Conservation (phyloP, 2,113 vertebrate genomes). For the Atherinomorus stipes region DNA sequence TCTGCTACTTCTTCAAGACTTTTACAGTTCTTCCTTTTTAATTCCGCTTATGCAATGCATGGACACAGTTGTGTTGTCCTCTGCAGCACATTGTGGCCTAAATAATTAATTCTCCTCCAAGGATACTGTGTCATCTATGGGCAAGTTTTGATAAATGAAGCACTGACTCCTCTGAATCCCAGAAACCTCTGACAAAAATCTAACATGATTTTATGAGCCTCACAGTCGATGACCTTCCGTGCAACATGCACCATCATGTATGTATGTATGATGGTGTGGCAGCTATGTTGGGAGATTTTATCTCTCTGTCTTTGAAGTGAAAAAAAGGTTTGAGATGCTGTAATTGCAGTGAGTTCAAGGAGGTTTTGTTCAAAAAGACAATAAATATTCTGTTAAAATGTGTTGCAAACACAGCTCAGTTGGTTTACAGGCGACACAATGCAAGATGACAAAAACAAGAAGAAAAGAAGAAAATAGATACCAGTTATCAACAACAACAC, state of each 20-base stretch:
- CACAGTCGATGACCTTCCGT: slow-evolving; percentile 58
- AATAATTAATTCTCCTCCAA: slow-evolving; percentile 47
- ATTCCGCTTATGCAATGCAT: background rate
- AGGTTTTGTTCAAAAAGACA: no score
- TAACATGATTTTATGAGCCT: slow-evolving; percentile 60
- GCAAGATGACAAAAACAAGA: background rate
- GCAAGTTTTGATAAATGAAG: slow-evolving; percentile 66
- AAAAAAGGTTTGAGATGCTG: no score
- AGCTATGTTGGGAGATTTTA: background rate
- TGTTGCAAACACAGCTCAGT: background rate
- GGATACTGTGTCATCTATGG: slow-evolving; percentile 43
- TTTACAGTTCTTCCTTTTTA: background rate
- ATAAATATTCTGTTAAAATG: no score
- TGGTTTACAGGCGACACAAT: background rate
- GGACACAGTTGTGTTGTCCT: slow-evolving; percentile 18
- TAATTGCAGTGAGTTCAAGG: no score
- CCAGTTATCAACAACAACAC: background rate
- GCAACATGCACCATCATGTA: slow-evolving; percentile 57
- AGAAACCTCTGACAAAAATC: slow-evolving; percentile 52
- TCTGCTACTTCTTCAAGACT: background rate
- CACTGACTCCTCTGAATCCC: slow-evolving; percentile 56
- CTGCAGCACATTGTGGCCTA: slow-evolving; percentile 23
- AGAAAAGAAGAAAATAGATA: background rate
- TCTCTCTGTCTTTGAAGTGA: background rate
- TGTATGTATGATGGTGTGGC: slow-evolving; percentile 35